Evolutionary conservation across 30 jellyfish, hydroid and myxozoan genomes (phyloP).

Genomic region (Clytia hemisphaerica): DNA sequence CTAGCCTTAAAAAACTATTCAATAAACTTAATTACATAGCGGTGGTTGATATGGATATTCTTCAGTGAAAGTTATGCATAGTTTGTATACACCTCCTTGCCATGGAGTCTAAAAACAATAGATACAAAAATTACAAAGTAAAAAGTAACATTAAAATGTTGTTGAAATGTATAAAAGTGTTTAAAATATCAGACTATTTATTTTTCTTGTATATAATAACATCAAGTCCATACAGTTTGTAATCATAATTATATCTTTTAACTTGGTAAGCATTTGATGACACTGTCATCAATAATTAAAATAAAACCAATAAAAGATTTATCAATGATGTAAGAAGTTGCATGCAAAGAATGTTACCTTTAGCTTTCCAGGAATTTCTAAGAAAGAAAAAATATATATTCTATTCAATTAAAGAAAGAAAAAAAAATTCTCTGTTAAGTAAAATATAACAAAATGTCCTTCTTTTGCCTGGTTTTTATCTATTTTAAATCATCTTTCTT

Average conservation of each 20-base stretch:
- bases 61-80: slow-evolving; percentile 49
- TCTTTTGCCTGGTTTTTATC: too few species aligned
- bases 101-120: slow-evolving; percentile 53
- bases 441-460: neutral
- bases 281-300: too few species aligned
- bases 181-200: neutral
- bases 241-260: too few species aligned
- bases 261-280: too few species aligned
- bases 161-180: neutral
- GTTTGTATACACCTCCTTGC: slow-evolving; percentile 68
- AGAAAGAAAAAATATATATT: neutral
- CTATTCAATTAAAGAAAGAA: neutral
- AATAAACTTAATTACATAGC: slow-evolving; percentile 43
- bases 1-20: neutral
- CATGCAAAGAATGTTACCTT: slow-evolving; percentile 27
- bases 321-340: neutral
- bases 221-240: too few species aligned
- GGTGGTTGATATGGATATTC: slow-evolving; percentile 83
- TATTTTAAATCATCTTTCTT: too few species aligned
- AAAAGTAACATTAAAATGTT: neutral
- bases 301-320: too few species aligned
- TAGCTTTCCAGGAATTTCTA: slow-evolving; percentile 60
- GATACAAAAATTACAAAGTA: too few species aligned
- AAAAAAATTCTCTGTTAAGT: neutral
- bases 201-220: neutral